phyloP scores from a whole-genome alignment of 2,797 vertebrate species.

The Aplochiton taeniatus region DNA sequence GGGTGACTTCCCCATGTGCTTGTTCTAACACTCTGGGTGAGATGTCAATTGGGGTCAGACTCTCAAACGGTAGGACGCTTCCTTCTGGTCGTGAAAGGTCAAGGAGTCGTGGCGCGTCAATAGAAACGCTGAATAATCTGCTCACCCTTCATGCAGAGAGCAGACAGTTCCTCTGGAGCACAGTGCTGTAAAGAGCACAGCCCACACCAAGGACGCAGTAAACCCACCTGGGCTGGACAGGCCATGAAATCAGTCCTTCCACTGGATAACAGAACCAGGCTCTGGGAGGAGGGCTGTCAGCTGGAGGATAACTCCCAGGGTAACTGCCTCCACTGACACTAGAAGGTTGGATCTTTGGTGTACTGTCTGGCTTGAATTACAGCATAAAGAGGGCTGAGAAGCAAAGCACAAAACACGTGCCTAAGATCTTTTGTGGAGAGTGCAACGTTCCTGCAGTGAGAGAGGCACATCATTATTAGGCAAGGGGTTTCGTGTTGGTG shows the following conservation, averaged over 20 bases:
- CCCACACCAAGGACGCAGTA: constrained; percentile 3
- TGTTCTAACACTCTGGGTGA: constrained; percentile 41
- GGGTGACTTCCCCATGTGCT: constrained; percentile 50
- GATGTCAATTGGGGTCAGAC: constrained; percentile 47
- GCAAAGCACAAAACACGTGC: too few species aligned
- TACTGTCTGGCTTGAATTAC: too few species aligned
- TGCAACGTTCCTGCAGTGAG: too few species aligned
- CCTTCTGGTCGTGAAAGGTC: constrained; percentile 57
- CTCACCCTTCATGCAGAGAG: constrained; percentile 34
- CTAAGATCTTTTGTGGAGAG: too few species aligned
- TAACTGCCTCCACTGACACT: not conserved
- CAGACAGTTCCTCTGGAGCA: not conserved
- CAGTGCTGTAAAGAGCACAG: too few species aligned
- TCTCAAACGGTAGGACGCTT: constrained; percentile 53
- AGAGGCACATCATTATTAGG: too few species aligned
- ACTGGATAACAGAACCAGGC: constrained; percentile 30
- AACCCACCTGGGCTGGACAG: constrained; percentile 18
- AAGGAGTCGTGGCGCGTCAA: constrained; percentile 53
- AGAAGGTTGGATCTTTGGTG: not conserved
- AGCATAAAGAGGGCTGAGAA: too few species aligned
- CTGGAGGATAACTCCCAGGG: not conserved
- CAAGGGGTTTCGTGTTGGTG: too few species aligned
- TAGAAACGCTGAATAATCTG: constrained; percentile 43
- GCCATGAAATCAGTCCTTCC: constrained; percentile 58
- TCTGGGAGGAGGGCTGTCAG: constrained; percentile 27